Base-by-base conservation (phyloP, 2,113 vertebrate genomes). In the Catharus fuscescens region DNA sequence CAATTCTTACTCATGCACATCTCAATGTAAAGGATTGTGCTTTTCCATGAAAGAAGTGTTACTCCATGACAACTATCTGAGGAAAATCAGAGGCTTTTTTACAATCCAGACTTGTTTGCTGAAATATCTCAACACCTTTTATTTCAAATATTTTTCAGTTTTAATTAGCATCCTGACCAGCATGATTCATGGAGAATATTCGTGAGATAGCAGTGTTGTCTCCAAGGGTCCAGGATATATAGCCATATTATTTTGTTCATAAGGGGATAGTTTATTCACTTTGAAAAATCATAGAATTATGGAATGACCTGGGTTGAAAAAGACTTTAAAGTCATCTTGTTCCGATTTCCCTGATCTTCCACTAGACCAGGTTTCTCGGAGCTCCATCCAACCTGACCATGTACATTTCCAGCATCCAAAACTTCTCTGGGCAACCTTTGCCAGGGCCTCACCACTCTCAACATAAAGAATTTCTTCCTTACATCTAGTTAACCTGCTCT, bases 321-420 rank as follows among this genome's bases (percentile, higher is more conserved):
- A 20, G 9, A 34, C 17, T 14, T 42, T 21, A 48, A 54, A 38
- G 2, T 34, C 1, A 47, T 21, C 14, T 67, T 0, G 0, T 54
- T 61, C 40, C 24, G 26, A 40, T 12, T 5, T 12, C 23, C 8
- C 24, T 61, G 18, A 12, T 1, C 6, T 76, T 40, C 5, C 34
- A 54, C 14, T 18, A 25, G 10, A 12, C 24, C 5, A 31, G 17
- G n/a, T 23, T 54, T 5, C 25, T 89, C 40, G 47, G n/a, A 61
- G 9, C 12, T 8, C 21, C 21, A 42, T 32, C 18, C 25, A 47
- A 2, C 29, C 6, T 7, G 47, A 20, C 5, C 11, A 8, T 31
- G 29, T 15, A 23, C 14, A 26, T 44, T 69, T 31, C 20, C 20
- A 69, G 62, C 18, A 47, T 5, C n/a, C 61, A 74, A 14, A 15